Evolutionary conservation across 2,797 vertebrate genomes (phyloP).

Genomic region (Sparidentex hasta): DNA sequence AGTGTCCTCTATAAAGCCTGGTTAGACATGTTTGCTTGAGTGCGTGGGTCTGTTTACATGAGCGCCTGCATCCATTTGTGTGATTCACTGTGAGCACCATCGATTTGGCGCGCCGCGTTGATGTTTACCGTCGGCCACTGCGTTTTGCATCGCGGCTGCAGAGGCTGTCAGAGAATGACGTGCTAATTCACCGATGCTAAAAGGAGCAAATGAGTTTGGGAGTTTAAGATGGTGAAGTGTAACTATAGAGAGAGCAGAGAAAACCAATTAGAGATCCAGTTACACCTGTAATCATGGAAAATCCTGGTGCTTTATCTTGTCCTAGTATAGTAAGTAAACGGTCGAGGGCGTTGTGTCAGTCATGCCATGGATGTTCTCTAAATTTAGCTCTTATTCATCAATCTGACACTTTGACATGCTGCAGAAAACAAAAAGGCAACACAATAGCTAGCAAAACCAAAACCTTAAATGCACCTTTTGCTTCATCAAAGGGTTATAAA

Average conservation of each 20-base stretch:
- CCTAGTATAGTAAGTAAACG: conserved; percentile 23
- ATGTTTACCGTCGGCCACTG: conserved; percentile 6
- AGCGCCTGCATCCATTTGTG: background rate
- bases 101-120: background rate
- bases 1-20: background rate
- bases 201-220: conserved; percentile 34
- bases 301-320: conserved; percentile 53
- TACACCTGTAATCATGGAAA: conserved; percentile 61
- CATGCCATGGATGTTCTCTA: conserved; percentile 1
- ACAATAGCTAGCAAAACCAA: background rate
- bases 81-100: background rate
- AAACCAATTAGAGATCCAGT: conserved; percentile 74
- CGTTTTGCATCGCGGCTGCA: background rate
- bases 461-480: background rate
- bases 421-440: background rate
- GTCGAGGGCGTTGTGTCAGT: conserved; percentile 1
- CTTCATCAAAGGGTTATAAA: background rate
- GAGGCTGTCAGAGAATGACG: conserved; percentile 14
- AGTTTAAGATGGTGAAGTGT: conserved; percentile 52
- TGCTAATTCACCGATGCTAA: conserved; percentile 39
- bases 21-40: background rate
- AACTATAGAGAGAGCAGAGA: conserved; percentile 43
- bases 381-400: conserved; percentile 6
- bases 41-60: background rate
- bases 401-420: conserved; percentile 11